These are phyloP conservation scores for Lerista edwardsae DNA, from an alignment of 2,797 vertebrate genomes.

Conservation along the genomic window DNA sequence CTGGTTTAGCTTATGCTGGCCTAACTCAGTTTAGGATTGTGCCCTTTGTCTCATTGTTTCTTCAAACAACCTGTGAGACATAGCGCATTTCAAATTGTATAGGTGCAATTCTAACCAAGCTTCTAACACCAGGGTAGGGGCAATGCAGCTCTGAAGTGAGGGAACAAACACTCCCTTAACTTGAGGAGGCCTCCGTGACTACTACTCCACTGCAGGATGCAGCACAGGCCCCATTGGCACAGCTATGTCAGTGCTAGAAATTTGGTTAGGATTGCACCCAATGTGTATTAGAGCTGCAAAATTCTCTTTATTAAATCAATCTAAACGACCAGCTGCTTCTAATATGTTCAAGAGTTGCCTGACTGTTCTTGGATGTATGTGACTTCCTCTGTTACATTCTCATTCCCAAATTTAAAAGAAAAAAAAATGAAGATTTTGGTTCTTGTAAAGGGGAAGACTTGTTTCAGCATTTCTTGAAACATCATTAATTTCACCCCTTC, in stretches of 20 bases:
- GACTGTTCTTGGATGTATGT: neutral
- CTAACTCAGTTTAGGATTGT: no score
- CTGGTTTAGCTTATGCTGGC: no score
- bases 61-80: conserved; percentile 26
- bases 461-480: conserved; percentile 48
- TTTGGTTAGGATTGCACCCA: no score
- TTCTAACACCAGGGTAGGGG: no score
- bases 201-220: no score
- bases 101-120: no score
- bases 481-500: conserved; percentile 50
- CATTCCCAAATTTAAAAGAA: conserved; percentile 12
- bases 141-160: no score
- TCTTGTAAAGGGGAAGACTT: conserved; percentile 6
- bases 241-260: no score
- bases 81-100: conserved; percentile 9
- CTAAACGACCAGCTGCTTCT: conserved; percentile 32
- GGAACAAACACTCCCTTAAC: no score
- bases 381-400: neutral
- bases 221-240: no score
- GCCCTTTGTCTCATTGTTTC: conserved; percentile 8
- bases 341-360: neutral
- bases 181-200: no score
- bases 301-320: neutral
- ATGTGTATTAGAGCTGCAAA: conserved; percentile 10
- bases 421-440: neutral